phyloP scores from a whole-genome alignment of 2,113 vertebrate genomes.

The Prionailurus viverrinus region DNA sequence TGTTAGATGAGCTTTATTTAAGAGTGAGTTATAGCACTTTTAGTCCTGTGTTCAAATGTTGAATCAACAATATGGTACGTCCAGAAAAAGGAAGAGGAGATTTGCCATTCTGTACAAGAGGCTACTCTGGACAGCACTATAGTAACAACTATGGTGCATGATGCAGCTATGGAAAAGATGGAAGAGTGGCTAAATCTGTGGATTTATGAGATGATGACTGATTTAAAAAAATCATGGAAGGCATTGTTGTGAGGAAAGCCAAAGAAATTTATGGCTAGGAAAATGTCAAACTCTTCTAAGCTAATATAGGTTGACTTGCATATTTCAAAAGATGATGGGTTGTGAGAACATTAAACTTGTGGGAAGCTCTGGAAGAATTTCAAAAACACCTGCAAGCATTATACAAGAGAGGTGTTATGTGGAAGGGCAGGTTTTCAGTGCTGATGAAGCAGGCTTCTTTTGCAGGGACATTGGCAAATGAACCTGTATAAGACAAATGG shows the following conservation, averaged over 20 bases:
- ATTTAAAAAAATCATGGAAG: not conserved
- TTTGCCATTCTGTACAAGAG: not conserved
- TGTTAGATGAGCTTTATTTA: not conserved
- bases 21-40: not conserved
- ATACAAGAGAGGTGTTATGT: not conserved
- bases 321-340: not conserved
- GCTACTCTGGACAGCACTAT: not conserved
- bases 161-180: not conserved
- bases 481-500: not conserved
- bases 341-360: not conserved
- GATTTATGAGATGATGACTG: not conserved
- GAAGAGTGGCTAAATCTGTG: not conserved
- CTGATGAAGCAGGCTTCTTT: not conserved
- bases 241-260: not conserved
- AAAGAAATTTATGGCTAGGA: not conserved
- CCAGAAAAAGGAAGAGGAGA: not conserved
- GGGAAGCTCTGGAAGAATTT: not conserved
- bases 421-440: not conserved
- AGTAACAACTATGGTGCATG: not conserved
- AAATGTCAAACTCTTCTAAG: not conserved
- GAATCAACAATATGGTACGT: not conserved
- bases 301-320: not conserved
- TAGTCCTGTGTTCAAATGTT: not conserved
- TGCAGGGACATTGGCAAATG: not conserved
- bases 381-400: not conserved